Conservation (phyloP, 2,113 vertebrate species). For the Tragelaphus buxtoni region DNA sequence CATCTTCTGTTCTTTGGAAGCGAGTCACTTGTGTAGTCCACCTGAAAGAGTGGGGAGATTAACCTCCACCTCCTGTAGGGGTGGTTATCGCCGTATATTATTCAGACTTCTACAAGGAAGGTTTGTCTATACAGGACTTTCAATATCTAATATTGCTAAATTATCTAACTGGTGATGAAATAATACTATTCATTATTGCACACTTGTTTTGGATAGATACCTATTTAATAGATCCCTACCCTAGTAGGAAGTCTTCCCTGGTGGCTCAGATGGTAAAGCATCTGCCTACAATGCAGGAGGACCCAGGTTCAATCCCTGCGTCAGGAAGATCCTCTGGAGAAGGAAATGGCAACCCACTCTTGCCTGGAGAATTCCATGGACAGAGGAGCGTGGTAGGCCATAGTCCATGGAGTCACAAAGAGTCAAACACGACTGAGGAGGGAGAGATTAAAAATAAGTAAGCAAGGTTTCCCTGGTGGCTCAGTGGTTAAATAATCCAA, state of each 20-base stretch:
- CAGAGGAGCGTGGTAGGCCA: background rate
- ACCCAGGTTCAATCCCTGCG: background rate
- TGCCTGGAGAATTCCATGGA: background rate
- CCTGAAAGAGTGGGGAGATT: background rate
- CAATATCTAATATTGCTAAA: background rate
- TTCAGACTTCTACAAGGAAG: background rate
- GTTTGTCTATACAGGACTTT: background rate
- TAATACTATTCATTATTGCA: background rate
- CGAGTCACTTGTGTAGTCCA: background rate
- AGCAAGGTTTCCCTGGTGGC: background rate
- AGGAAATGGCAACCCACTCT: background rate
- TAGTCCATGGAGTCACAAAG: background rate
- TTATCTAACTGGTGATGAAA: background rate
- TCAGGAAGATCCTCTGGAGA: background rate
- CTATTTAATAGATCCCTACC: background rate
- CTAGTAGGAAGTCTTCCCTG: background rate
- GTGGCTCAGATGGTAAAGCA: background rate
- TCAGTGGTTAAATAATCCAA: background rate
- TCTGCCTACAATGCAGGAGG: background rate
- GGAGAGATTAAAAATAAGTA: background rate
- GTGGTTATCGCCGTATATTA: background rate
- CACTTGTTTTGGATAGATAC: background rate
- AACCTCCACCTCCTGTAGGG: background rate
- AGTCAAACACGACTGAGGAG: background rate
- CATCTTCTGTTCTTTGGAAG: background rate